Conservation (phyloP, 2,888 invertebrate species). For the Odontocerum albicorne region DNA sequence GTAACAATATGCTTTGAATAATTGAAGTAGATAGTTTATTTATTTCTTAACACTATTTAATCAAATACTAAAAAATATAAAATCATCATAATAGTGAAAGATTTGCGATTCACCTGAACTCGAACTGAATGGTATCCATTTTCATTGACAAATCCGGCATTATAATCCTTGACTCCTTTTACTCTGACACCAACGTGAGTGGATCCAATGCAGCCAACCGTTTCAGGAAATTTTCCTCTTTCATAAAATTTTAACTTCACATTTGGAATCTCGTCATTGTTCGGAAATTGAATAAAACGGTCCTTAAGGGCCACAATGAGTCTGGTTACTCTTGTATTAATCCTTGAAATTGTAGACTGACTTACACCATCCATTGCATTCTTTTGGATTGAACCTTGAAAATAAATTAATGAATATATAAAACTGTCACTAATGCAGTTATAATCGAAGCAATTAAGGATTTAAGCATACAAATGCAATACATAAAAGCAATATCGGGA, state of each 20-base stretch:
- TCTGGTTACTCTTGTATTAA: conserved; percentile 36
- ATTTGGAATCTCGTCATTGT: conserved; percentile 24
- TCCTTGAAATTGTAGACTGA: conserved; percentile 37
- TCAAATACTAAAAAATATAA: too few relatives aligned
- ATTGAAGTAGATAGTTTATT: too few relatives aligned
- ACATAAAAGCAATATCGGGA: too few relatives aligned
- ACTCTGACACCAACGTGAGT: conserved; percentile 37
- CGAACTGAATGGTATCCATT: conserved; percentile 38
- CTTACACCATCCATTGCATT: conserved; percentile 35
- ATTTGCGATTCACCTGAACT: conserved; percentile 35
- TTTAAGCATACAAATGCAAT: too few relatives aligned
- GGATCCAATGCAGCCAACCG: conserved; percentile 37
- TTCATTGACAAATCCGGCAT: conserved; percentile 36
- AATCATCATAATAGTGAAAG: too few relatives aligned
- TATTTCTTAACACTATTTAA: too few relatives aligned
- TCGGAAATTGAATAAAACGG: conserved; percentile 36
- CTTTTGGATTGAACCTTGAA: conserved; percentile 36
- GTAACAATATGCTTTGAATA: too few relatives aligned
- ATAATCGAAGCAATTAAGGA: too few relatives aligned
- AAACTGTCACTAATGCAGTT: too few relatives aligned
- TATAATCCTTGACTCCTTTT: conserved; percentile 32
- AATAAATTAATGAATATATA: conserved; percentile 1
- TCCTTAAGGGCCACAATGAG: conserved; percentile 33
- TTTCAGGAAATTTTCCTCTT: conserved; percentile 35
- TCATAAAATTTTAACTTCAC: conserved; percentile 32